These are phyloP conservation scores for Pachyramphus minor DNA, from an alignment of 2,113 vertebrate genomes.

Conservation along the genomic window DNA sequence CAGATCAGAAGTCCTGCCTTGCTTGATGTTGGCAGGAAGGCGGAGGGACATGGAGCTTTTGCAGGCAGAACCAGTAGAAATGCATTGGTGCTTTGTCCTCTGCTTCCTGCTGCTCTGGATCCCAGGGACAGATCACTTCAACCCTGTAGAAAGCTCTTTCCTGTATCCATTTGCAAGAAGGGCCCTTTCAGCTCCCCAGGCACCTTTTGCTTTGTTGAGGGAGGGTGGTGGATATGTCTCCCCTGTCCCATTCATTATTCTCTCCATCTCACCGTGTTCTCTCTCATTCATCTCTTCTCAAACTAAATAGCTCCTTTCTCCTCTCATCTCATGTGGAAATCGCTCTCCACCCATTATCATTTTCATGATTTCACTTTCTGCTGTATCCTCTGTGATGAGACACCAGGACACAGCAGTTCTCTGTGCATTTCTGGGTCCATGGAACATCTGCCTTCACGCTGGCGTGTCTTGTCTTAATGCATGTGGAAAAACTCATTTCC, in stretches of 20 bases:
- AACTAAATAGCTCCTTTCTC: slow-evolving; percentile 52
- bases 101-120: not conserved
- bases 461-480: slow-evolving; percentile 20
- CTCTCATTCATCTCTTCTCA: not conserved
- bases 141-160: not conserved
- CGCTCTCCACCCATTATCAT: slow-evolving; percentile 25
- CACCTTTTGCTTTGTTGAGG: not conserved
- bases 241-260: not conserved
- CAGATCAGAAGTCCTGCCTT: not conserved
- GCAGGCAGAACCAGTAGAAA: not conserved
- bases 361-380: slow-evolving; percentile 38
- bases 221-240: not conserved
- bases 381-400: not conserved
- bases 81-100: not conserved
- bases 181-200: not conserved
- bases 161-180: not conserved
- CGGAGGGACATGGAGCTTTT: not conserved
- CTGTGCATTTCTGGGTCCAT: not conserved
- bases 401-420: not conserved
- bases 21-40: not conserved
- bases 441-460: not conserved
- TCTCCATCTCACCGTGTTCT: not conserved
- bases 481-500: slow-evolving; percentile 59
- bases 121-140: not conserved
- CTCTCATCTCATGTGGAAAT: slow-evolving; percentile 63